Base-by-base conservation (phyloP, 2,888 invertebrate genomes). In the Ischnus inquisitorius region DNA sequence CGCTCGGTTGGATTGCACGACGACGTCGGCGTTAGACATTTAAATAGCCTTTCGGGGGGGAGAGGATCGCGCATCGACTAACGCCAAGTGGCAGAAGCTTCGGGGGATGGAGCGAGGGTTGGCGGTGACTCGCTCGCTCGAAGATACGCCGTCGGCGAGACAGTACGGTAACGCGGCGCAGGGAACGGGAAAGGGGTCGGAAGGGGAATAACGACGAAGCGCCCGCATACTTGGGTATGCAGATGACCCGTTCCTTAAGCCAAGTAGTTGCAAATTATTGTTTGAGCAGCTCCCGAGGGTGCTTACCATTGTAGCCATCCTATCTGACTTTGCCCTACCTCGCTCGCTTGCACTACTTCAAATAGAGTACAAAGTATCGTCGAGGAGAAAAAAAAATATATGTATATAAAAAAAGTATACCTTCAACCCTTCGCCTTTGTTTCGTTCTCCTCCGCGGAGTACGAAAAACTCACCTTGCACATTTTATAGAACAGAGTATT, bases 211-310 rank as follows among this genome's bases (percentile, higher is more conserved):
- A 39, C 69, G 72, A 43, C 51, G 51, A 69, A 65, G 68, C 48
- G 78, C 57, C 57, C 79, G 81, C 79, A 79, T 76, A 85, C 81
- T 86, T 84, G 81, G 84, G 46, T 87, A 87, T 87, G 87, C 80
- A 85, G 88, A 85, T 87, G 83, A 83, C 76, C 80, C 87, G 76
- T 86, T 87, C 84, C 79, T 86, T 79, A 83, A 82, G 84, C 83
- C 82, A 78, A 86, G 85, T 82, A 87, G 84, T 87, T 87, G 85
- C 86, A 87, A 87, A 86, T 87, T 85, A 87, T 86, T 87, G 84
- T 84, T 84, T 84, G 84, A 84, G 84, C 81, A 84, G 84, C 84
- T 87, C 84, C 81, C 84, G 79, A 80, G 84, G 84, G 84, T 72
- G 71, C 85, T 81, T 64, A 62, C 14, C 75, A 81, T 83, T 84